Percentiles rank a stretch among this genome's conserved stretches.
phyloP scores from a whole-genome alignment of 2,888 invertebrate species.

The Drymonia ruficornis region DNA sequence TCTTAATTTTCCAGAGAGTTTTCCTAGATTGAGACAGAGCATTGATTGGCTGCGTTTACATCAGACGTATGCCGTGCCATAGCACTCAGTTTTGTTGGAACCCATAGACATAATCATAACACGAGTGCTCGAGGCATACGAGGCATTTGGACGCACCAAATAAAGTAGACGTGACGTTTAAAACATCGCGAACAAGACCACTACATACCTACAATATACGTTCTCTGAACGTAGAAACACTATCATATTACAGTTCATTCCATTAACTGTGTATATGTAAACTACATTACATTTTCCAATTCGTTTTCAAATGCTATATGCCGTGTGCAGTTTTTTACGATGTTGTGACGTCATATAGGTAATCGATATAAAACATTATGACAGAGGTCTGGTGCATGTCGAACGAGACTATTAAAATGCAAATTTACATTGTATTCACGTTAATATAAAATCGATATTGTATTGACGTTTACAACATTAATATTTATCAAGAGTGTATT shows the following conservation, averaged over 20 bases:
- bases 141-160: no score
- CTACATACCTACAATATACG: no score
- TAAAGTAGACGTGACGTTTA: no score
- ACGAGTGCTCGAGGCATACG: no score
- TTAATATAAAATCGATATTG: neutral
- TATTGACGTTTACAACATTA: neutral
- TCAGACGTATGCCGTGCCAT: no score
- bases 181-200: no score
- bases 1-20: no score
- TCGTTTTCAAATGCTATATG: slow-evolving; percentile 2
- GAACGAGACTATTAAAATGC: neutral
- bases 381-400: neutral
- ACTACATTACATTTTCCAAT: neutral
- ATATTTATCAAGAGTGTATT: neutral
- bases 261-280: neutral
- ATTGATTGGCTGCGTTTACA: no score
- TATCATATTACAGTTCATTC: slow-evolving; percentile 13
- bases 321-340: slow-evolving; percentile 3
- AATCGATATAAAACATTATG: neutral
- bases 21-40: no score
- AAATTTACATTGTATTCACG: neutral
- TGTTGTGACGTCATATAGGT: neutral
- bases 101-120: no score
- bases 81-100: no score
- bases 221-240: neutral